Base-by-base conservation (phyloP, 2,888 invertebrate species). In the Drosophila pseudotalamancana region DNA sequence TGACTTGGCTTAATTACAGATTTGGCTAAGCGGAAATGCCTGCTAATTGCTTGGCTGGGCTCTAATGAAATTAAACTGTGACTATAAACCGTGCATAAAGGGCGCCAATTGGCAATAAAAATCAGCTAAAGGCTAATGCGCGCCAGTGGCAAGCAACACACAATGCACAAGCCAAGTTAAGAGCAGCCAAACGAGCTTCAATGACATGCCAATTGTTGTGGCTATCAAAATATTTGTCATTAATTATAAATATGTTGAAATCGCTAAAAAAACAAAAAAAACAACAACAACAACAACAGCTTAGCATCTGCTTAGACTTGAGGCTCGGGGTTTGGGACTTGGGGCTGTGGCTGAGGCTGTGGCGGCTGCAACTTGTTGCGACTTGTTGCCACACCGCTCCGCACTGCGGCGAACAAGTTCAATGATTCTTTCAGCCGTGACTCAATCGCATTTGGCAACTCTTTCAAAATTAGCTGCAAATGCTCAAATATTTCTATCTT, bases 221-320 rank as follows among this genome's bases (percentile, higher is more conserved):
- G 72, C 82, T 82, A 85, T 77, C 77, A 82, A 82, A 82, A 82
- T 79, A 82, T 72, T 85, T 77, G 85, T 82, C 85, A 85, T 85
- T 85, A 81, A 81, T 81, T 81, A 81, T 81, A 81, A 84, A 81
- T 82, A 79, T 81, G 82, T 81, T 85, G 81, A 81, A 81, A 81
- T 79, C 72, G 63, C 68, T 46, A 6, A 46, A 46, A 21, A 72
- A 55, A 50, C 60, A 59, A 67, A 65, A 25, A 25, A 9, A 1
- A 25, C 6, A 25, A 25, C 6, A 25, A 9, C 6, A 25, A 25
- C 6, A 25, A 6, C 25, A 25, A 9, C 25, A 61, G 68, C 77
- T 68, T 64, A 82, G 77, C 80, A 81, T 72, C 71, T 77, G 63
- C 64, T 59, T 37, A 46, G 34, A 63, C 49, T 63, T 60, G 57